A percentile compares a stretch with the other conserved stretches of the same genome.
These are phyloP conservation scores for Trachelus iudaicus DNA, from an alignment of 2,888 invertebrate genomes.

Conservation along the genomic window DNA sequence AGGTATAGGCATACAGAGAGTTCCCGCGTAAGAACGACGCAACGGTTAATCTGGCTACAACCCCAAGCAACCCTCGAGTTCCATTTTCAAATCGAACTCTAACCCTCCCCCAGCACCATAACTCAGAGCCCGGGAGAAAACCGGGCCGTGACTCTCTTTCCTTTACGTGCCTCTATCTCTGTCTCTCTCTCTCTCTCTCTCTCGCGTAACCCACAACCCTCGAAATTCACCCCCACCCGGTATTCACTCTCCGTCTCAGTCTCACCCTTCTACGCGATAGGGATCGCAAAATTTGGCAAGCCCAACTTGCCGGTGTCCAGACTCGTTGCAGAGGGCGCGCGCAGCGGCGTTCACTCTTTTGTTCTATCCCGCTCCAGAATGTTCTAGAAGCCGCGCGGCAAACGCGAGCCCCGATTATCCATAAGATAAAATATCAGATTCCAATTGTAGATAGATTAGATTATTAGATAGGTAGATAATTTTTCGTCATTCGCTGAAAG, in stretches of 20 bases:
- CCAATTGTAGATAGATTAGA: too few species aligned
- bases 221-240: background rate
- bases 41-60: background rate
- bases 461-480: too few species aligned
- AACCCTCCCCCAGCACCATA: background rate
- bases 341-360: background rate
- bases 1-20: background rate
- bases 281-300: background rate
- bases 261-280: background rate
- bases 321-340: background rate
- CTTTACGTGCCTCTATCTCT: background rate
- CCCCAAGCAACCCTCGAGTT: conserved; percentile 1
- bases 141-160: conserved; percentile 1
- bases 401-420: background rate
- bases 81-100: background rate
- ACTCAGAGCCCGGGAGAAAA: conserved; percentile 1
- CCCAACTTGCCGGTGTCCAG: background rate
- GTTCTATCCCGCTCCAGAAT: background rate
- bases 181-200: background rate
- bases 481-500: too few species aligned
- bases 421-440: too few species aligned
- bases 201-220: background rate
- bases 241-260: background rate
- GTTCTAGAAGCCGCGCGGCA: background rate
- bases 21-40: background rate